These are phyloP conservation scores for Drosophila arizonae DNA, from an alignment of 1,140 invertebrate species.

Conservation along the genomic window DNA sequence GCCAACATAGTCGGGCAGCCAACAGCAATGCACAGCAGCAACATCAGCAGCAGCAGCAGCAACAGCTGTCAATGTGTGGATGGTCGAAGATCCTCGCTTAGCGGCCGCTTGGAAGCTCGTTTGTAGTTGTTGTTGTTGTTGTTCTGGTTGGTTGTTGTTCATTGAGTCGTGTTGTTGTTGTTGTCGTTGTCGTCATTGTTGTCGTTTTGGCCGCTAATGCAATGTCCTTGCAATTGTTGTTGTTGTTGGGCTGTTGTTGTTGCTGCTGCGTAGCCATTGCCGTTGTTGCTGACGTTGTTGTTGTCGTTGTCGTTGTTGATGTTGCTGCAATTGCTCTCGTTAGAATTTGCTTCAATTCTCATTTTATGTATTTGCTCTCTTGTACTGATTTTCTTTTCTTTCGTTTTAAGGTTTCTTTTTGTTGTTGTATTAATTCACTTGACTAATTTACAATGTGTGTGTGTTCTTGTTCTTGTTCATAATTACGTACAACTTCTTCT, in stretches of 20 bases:
- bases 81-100: conserved; percentile 22
- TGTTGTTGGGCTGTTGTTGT: conserved; percentile 12
- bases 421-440: conserved; percentile 32
- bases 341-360: conserved; percentile 56
- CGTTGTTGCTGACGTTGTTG: conserved; percentile 11
- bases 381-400: conserved; percentile 30
- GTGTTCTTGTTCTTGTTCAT: conserved; percentile 74
- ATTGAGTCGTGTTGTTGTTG: conserved; percentile 22
- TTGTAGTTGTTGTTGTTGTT: conserved; percentile 50
- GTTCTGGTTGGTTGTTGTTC: conserved; percentile 1
- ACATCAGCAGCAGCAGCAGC: conserved; percentile 8
- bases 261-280: background rate
- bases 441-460: conserved; percentile 80
- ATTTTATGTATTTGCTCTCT: conserved; percentile 36
- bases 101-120: conserved; percentile 75
- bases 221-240: conserved; percentile 7
- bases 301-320: conserved; percentile 37
- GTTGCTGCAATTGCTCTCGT: conserved; percentile 39
- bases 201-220: conserved; percentile 22
- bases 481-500: conserved; percentile 81
- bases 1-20: conserved; percentile 14
- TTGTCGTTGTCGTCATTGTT: conserved; percentile 10
- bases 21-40: conserved; percentile 29
- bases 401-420: background rate
- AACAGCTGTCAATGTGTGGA: conserved; percentile 6